A percentile compares a stretch with the other conserved stretches of the same genome.
Conservation (phyloP, 1,140 invertebrate genomes). For the Pinna nobilis region DNA sequence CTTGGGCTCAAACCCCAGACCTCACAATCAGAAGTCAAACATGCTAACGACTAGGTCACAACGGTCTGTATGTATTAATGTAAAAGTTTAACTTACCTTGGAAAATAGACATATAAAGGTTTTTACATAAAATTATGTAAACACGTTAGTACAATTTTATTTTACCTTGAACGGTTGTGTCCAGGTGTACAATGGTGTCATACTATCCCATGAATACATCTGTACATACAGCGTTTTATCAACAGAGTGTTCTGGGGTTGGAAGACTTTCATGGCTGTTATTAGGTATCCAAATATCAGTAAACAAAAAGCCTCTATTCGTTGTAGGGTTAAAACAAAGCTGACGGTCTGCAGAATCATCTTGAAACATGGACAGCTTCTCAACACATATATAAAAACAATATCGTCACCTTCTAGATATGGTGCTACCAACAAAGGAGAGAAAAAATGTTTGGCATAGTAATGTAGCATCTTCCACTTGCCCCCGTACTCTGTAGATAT, state of each 20-base stretch:
- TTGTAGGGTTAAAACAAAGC: no score
- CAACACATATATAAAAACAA: constrained; percentile 66
- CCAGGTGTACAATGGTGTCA: constrained; percentile 53
- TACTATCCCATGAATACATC: constrained; percentile 58
- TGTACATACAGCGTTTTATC: constrained; percentile 52
- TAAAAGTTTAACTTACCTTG: no score
- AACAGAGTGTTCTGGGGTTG: constrained; percentile 8
- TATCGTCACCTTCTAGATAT: constrained; percentile 67
- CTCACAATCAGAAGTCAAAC: no score
- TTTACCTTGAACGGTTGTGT: no score
- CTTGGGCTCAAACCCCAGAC: no score
- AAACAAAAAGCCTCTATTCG: constrained; percentile 18
- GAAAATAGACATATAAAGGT: no score
- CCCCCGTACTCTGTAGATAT: constrained; percentile 83
- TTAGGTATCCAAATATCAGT: no score
- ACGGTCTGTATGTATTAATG: no score
- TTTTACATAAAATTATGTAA: no score
- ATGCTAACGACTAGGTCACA: no score
- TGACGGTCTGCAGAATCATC: constrained; percentile 37
- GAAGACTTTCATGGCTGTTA: background rate
- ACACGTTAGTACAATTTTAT: no score
- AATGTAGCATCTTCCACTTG: constrained; percentile 94
- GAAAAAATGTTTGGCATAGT: constrained; percentile 91
- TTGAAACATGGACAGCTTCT: constrained; percentile 54
- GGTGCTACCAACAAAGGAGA: constrained; percentile 82